phyloP scores from a whole-genome alignment of 1,140 invertebrate species.

The Hyles vespertilio region DNA sequence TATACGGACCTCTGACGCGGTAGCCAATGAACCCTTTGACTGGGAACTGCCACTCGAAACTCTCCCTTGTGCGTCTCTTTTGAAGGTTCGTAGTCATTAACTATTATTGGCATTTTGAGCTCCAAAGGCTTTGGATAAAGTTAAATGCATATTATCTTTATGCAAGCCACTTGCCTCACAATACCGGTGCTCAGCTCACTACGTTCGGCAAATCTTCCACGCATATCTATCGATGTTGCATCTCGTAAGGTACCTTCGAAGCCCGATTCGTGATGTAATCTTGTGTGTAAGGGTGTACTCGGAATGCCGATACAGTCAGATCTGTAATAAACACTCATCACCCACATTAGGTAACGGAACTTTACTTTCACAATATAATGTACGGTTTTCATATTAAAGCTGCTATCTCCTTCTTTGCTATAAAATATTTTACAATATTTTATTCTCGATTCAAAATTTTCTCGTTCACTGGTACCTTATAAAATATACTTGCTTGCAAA shows the following conservation, averaged over 20 bases:
- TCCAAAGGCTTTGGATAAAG: conserved; percentile 37
- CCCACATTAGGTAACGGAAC: no score
- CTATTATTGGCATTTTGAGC: conserved; percentile 36
- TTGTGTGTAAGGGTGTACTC: neutral
- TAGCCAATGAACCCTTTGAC: conserved; percentile 59
- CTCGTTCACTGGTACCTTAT: no score
- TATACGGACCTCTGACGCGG: conserved; percentile 63
- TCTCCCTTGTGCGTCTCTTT: conserved; percentile 30
- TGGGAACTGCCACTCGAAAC: conserved; percentile 32
- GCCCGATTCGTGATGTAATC: conserved; percentile 25
- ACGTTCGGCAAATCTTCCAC: conserved; percentile 53
- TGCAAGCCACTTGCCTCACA: conserved; percentile 70
- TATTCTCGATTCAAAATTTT: no score
- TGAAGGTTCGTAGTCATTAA: conserved; percentile 38
- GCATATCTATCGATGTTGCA: conserved; percentile 58
- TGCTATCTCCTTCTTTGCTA: no score
- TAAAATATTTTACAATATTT: no score
- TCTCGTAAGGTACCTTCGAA: conserved; percentile 43
- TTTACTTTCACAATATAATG: no score
- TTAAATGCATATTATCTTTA: conserved; percentile 74
- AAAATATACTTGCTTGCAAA: no score
- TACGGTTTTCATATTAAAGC: no score
- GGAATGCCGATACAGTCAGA: no score
- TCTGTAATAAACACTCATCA: no score
- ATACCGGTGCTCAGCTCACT: conserved; percentile 55